Evolutionary conservation across 2,888 invertebrate species (phyloP).

Genomic region (Dorcus parallelipipedus): DNA sequence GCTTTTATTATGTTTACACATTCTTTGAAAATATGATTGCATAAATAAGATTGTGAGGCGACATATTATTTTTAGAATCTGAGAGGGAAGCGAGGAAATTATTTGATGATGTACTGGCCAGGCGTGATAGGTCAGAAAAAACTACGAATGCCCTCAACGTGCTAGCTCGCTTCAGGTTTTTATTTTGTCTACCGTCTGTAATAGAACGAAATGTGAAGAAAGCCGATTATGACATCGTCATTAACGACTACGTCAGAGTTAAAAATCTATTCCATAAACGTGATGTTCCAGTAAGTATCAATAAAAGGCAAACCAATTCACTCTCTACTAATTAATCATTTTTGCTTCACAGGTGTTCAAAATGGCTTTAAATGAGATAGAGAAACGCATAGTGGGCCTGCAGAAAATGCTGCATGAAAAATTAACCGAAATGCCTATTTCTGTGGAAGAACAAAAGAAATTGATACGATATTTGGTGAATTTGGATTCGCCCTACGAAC

Average conservation of each 20-base stretch:
- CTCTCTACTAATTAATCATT: background rate
- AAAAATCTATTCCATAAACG: slow-evolving; percentile 94
- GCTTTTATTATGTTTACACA: background rate
- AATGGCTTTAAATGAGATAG: slow-evolving; percentile 87
- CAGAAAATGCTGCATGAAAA: slow-evolving; percentile 77
- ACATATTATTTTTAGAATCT: slow-evolving; percentile 62
- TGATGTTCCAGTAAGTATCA: slow-evolving; percentile 67
- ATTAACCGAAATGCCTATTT: slow-evolving; percentile 85
- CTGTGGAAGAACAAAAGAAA: slow-evolving; percentile 92
- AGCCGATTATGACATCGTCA: slow-evolving; percentile 94
- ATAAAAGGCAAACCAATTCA: background rate
- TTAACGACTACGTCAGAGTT: slow-evolving; percentile 95
- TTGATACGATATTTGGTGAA: slow-evolving; percentile 82
- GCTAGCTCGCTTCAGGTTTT: slow-evolving; percentile 88
- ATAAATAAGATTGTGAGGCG: too few relatives aligned
- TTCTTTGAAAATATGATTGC: too few relatives aligned
- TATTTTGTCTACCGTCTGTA: slow-evolving; percentile 92
- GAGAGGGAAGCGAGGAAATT: slow-evolving; percentile 88
- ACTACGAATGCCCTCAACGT: slow-evolving; percentile 92
- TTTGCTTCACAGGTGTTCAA: slow-evolving; percentile 65
- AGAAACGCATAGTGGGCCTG: slow-evolving; percentile 78
- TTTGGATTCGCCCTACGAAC: slow-evolving; percentile 78
- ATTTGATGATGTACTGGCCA: slow-evolving; percentile 86
- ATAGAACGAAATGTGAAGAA: slow-evolving; percentile 91
- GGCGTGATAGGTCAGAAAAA: slow-evolving; percentile 93